These are phyloP conservation scores for Xyrauchen texanus DNA, from an alignment of 2,113 vertebrate genomes.

Conservation along the genomic window DNA sequence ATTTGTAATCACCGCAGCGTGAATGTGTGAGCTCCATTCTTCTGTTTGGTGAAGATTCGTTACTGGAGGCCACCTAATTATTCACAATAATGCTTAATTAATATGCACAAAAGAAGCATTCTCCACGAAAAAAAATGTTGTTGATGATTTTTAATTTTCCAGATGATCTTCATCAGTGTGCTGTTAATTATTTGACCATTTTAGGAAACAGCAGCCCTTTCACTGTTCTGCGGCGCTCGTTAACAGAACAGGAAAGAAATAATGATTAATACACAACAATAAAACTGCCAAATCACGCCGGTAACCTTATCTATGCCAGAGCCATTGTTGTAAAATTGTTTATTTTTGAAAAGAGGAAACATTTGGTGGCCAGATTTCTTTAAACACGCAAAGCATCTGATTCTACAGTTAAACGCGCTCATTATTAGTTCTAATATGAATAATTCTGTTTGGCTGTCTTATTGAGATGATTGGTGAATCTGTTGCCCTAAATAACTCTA, in stretches of 20 bases:
- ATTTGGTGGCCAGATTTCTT: slow-evolving; percentile 19
- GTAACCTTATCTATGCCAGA: slow-evolving; percentile 11
- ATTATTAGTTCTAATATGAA: background rate
- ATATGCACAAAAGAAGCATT: slow-evolving; percentile 57
- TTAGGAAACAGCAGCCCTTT: slow-evolving; percentile 25
- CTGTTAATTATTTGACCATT: slow-evolving; percentile 56
- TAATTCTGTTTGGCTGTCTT: background rate
- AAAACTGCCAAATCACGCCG: slow-evolving; percentile 10
- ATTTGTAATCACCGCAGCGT: slow-evolving; percentile 72
- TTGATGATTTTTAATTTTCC: slow-evolving; percentile 58
- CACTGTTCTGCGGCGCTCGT: slow-evolving; percentile 12
- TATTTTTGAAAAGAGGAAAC: slow-evolving; percentile 18
- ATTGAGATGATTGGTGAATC: background rate
- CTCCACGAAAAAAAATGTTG: slow-evolving; percentile 45
- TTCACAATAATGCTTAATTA: slow-evolving; percentile 57
- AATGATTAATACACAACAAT: slow-evolving; percentile 15
- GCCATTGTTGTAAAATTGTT: background rate
- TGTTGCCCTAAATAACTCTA: background rate
- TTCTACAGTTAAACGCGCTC: background rate
- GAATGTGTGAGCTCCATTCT: slow-evolving; percentile 59
- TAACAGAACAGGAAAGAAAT: slow-evolving; percentile 32
- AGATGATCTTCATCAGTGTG: slow-evolving; percentile 55
- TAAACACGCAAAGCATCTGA: background rate
- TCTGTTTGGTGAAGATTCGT: slow-evolving; percentile 46
- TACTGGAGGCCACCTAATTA: slow-evolving; percentile 45